Evolutionary conservation across 2,888 invertebrate genomes (phyloP), one percentile per base, ranked within the genome.

Genomic region (Aleiodes testaceus): DNA sequence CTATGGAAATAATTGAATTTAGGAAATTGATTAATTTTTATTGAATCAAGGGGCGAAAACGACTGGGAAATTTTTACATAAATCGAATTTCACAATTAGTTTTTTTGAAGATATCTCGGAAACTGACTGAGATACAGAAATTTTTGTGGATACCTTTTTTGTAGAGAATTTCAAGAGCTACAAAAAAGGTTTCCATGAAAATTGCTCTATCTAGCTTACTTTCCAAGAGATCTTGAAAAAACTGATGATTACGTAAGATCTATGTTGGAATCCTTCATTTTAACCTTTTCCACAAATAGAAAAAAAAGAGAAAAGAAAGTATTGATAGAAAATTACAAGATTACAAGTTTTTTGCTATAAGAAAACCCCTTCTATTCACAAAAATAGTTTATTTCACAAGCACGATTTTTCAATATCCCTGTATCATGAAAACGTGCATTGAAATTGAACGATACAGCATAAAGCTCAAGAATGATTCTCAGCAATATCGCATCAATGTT

Each of bases 401-500:
- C 53, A 53, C 53, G 53, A 53, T 53, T 22, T 30, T 26, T 53
- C 53, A 53, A 53, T 53, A 53, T 45, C n/a, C 53, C 26, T 22
- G 53, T 53, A 53, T 53, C 53, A 22, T 30, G 14, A 53, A 53
- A 53, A 53, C 53, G 53, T 53, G 53, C 53, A 53, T 53, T 30
- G 53, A 53, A 53, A 53, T 53, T 22, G 53, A 64, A 64, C 63
- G 47, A 26, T 64, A 44, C 47, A 65, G 36, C 50, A 50, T 61
- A 59, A 69, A 49, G 69, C 59, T 61, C 47, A n/a, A 69, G 53
- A 26, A 53, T 53, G 53, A 69, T 69, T 61, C 55, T 69, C 49
- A 66, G 52, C 59, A 61, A 69, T 69, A 69, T 69, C 49, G 36
- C 61, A 69, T 69, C 69, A 69, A 69, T 69, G 69, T 69, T 69